Base-by-base conservation (phyloP, 2,113 vertebrate species). In the Mesembrinibis cayennensis region DNA sequence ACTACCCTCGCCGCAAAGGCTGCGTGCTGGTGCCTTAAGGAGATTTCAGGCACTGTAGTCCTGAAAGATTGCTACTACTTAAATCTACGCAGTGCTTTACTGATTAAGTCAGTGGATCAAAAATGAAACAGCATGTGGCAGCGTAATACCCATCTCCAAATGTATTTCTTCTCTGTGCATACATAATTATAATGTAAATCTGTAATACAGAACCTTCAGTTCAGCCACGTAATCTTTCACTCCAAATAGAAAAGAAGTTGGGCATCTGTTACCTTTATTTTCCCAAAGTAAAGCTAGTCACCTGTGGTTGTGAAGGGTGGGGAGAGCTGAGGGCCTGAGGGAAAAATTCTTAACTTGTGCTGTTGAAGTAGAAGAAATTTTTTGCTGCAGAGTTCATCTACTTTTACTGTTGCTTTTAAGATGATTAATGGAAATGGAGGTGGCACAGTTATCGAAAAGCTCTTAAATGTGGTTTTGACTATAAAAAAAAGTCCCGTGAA, bases 401-500 rank as follows among this genome's bases (percentile, higher is more conserved):
- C 74, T 81, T 61, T 71, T 47, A 32, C 44, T 76, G 30, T 22
- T 89, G 59, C 72, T 76, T 87, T 93, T 86, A 69, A 73, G 89
- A 21, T 72, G 90, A 79, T 90, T 52, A 36, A 87, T 63, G 62
- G 80, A 78, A 83, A 42, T 38, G 88, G 79, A 95, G 58, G 90
- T 88, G 83, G 69, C 62, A 66, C 20, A 32, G 53, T 90, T 90
- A 76, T 12, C 11, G 4, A 23, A 78, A 82, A 80, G 78, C 74
- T 95, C 56, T 95, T 79, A 47, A 76, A 10, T 40, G 70, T 71
- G 30, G 47, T 66, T 66, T 69, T 88, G 86, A 72, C 61, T 59
- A 38, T 74, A 53, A 74, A 80, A 66, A 34, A 36, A 79, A 82
- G 71, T 49, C 52, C 59, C 38, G 3, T 10, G 25, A 77, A 73